phyloP scores from a whole-genome alignment of 1,140 invertebrate species.

The Hormaphis cornu region DNA sequence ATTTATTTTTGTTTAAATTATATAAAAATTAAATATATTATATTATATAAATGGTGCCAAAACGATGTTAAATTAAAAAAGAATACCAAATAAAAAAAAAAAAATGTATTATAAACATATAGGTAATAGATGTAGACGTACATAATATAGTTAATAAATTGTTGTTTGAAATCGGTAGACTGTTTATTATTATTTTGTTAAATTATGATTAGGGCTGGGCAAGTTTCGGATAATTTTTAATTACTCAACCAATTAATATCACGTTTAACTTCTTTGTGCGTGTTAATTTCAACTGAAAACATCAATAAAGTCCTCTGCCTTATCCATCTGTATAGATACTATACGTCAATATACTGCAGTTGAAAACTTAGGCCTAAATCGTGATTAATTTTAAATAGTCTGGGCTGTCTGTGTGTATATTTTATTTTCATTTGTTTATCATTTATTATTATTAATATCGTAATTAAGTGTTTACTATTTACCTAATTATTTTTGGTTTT shows the following conservation, averaged over 20 bases:
- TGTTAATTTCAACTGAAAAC: background rate
- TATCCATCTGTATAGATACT: background rate
- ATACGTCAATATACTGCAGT: background rate
- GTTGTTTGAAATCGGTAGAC: constrained; percentile 4
- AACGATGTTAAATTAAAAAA: background rate
- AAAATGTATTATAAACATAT: background rate
- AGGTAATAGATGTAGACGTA: background rate
- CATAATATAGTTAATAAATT: constrained; percentile 1
- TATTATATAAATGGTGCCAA: constrained; percentile 18
- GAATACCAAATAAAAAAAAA: background rate
- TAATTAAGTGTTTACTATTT: no score
- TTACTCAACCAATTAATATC: no score
- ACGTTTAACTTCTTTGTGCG: no score
- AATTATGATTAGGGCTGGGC: background rate
- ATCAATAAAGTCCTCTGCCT: background rate
- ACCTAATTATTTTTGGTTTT: background rate
- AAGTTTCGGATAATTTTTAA: no score
- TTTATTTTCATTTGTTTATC: no score
- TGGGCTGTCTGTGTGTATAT: background rate
- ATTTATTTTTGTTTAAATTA: constrained; percentile 17
- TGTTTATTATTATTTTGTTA: constrained; percentile 21
- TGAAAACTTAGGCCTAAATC: constrained; percentile 4
- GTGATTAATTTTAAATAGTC: background rate
- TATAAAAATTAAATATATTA: background rate
- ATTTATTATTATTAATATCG: background rate